phyloP scores from a whole-genome alignment of 1,140 invertebrate species.

The Pseudobourletiella spinata region DNA sequence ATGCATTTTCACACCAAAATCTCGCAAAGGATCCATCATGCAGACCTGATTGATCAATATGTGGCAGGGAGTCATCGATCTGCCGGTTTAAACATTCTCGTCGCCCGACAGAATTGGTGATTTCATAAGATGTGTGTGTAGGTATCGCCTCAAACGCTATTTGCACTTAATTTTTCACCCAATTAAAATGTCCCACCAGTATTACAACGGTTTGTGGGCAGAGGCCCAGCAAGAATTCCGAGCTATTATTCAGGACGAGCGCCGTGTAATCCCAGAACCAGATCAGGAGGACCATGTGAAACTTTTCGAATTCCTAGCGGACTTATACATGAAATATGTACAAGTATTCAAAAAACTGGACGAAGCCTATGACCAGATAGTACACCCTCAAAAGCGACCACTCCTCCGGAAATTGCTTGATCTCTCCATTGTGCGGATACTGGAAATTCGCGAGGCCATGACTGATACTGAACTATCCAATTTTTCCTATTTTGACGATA shows the following conservation, averaged over 20 bases:
- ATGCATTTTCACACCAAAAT: no score
- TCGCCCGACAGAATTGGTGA: no score
- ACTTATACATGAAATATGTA: slow-evolving; percentile 17
- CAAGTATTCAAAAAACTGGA: slow-evolving; percentile 47
- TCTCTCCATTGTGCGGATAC: slow-evolving; percentile 60
- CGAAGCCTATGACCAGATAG: slow-evolving; percentile 75
- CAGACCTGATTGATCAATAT: no score
- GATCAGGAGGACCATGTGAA: not conserved
- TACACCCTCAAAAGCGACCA: slow-evolving; percentile 83
- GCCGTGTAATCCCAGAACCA: not conserved
- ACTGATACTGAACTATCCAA: slow-evolving; percentile 16
- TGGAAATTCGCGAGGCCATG: slow-evolving; percentile 43
- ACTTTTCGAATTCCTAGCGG: slow-evolving; percentile 3
- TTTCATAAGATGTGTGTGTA: no score
- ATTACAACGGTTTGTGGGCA: slow-evolving; percentile 23
- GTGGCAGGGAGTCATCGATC: no score
- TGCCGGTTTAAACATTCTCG: no score
- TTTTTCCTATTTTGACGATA: slow-evolving; percentile 48
- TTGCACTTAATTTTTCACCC: no score
- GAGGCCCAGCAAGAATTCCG: slow-evolving; percentile 16
- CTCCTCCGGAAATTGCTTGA: slow-evolving; percentile 70
- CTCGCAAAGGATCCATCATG: no score
- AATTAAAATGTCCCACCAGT: slow-evolving; percentile 18
- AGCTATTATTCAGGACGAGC: not conserved
- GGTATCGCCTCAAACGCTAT: no score